Evolutionary conservation across 2,797 vertebrate species (phyloP).

Genomic region (Podarcis lilfordi): DNA sequence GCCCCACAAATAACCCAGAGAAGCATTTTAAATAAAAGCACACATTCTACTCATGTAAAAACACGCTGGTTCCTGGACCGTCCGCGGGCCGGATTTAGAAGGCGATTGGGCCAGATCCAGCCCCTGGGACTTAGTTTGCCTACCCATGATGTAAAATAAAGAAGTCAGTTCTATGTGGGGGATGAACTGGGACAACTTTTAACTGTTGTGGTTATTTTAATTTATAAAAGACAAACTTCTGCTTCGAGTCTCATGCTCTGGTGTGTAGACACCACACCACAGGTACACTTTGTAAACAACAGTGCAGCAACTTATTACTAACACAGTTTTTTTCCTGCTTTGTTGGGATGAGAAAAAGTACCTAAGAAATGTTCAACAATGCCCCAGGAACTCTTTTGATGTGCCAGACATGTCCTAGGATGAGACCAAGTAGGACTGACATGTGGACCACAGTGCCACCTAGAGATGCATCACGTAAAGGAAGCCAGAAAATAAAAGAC

Average conservation of each 20-base stretch:
- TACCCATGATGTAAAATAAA: neutral
- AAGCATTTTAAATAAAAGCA: too few relatives aligned
- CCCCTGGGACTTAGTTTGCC: too few relatives aligned
- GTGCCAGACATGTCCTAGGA: neutral
- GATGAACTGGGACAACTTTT: neutral
- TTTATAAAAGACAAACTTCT: neutral
- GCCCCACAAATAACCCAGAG: too few relatives aligned
- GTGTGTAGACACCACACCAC: neutral
- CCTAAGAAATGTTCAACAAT: neutral
- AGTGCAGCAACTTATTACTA: neutral
- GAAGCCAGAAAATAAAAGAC: neutral
- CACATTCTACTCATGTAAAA: too few relatives aligned
- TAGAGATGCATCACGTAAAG: neutral
- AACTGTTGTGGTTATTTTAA: neutral
- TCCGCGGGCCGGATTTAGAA: too few relatives aligned
- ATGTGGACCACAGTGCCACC: constrained; percentile 8
- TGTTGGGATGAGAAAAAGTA: neutral
- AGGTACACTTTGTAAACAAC: neutral
- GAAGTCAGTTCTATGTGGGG: neutral
- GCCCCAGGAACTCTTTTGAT: neutral
- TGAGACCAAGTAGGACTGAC: neutral
- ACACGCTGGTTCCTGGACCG: too few relatives aligned
- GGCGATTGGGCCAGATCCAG: too few relatives aligned
- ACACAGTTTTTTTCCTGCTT: neutral
- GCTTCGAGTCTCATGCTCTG: neutral